A percentile compares a stretch with the other conserved stretches of the same genome.
Conservation (phyloP, 2,113 vertebrate genomes). For the Ariopsis seemanni region DNA sequence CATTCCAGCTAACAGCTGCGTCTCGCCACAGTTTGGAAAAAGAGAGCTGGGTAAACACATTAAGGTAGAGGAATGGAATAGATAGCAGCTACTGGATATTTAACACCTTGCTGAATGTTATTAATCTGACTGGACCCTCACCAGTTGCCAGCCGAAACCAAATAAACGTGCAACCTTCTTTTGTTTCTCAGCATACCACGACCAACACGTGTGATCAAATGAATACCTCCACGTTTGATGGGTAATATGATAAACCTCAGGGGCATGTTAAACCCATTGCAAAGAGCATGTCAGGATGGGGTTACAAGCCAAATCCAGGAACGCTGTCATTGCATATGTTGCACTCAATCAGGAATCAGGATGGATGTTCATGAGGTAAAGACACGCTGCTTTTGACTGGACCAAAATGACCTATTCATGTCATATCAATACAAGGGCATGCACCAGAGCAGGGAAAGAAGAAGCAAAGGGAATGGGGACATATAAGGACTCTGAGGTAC, state of each 20-base stretch:
- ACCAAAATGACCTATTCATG: constrained; percentile 2
- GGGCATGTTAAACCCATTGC: constrained; percentile 15
- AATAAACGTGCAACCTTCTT: not conserved
- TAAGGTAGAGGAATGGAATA: not conserved
- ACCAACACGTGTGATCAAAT: constrained; percentile 17
- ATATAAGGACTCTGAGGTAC: constrained; percentile 2
- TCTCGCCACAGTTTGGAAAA: constrained; percentile 20
- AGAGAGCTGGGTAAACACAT: constrained; percentile 31
- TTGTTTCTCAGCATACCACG: not conserved
- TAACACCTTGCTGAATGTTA: constrained; percentile 8
- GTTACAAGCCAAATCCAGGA: constrained; percentile 19
- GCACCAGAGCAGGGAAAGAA: not conserved
- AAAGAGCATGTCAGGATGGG: constrained; percentile 8
- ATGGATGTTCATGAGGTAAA: constrained; percentile 12
- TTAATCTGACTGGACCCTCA: not conserved
- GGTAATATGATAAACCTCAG: constrained; percentile 25
- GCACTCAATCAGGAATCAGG: constrained; percentile 16
- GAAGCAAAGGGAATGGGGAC: not conserved
- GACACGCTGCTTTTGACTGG: constrained; percentile 7
- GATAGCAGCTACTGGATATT: constrained; percentile 1
- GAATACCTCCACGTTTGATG: not conserved
- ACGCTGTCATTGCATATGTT: constrained; percentile 24
- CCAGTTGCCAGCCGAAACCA: constrained; percentile 3
- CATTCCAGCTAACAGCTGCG: constrained; percentile 33
- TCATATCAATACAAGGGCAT: constrained; percentile 18